Conservation (phyloP, 2,888 invertebrate species). For the Pedicia rivosa region DNA sequence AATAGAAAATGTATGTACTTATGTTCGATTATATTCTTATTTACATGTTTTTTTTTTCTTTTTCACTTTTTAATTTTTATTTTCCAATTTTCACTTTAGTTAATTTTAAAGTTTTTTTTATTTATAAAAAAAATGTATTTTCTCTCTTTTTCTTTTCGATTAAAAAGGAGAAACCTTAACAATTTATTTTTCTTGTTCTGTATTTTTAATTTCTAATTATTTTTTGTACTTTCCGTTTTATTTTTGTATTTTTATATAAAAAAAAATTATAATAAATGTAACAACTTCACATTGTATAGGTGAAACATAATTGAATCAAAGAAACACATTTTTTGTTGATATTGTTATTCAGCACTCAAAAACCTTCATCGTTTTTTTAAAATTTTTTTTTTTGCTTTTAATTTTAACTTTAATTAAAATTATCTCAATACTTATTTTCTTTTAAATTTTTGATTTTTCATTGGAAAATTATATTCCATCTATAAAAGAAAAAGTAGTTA, state of each 20-base stretch:
- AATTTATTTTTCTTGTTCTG: background rate
- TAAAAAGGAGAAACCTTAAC: background rate
- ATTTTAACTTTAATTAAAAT: too few relatives aligned
- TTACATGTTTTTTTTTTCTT: background rate
- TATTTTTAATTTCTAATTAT: too few relatives aligned
- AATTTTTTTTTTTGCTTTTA: too few relatives aligned
- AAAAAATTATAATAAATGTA: background rate
- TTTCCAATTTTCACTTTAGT: background rate
- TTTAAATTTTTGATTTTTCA: too few relatives aligned
- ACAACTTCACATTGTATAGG: constrained; percentile 1
- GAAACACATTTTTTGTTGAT: background rate
- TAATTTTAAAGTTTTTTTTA: background rate
- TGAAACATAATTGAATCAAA: constrained; percentile 2
- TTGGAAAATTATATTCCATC: too few relatives aligned
- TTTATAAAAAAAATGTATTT: too few relatives aligned
- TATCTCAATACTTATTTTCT: too few relatives aligned
- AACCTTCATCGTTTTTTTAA: too few relatives aligned
- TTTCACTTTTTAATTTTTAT: background rate
- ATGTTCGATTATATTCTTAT: too few relatives aligned
- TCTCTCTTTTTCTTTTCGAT: background rate
- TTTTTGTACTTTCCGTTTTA: too few relatives aligned
- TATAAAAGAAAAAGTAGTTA: too few relatives aligned
- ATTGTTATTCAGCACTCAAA: background rate
- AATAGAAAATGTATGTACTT: too few relatives aligned
- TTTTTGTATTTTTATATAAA: background rate